Base-by-base conservation (phyloP, 1,140 invertebrate genomes). In the Dendroctonus valens region DNA sequence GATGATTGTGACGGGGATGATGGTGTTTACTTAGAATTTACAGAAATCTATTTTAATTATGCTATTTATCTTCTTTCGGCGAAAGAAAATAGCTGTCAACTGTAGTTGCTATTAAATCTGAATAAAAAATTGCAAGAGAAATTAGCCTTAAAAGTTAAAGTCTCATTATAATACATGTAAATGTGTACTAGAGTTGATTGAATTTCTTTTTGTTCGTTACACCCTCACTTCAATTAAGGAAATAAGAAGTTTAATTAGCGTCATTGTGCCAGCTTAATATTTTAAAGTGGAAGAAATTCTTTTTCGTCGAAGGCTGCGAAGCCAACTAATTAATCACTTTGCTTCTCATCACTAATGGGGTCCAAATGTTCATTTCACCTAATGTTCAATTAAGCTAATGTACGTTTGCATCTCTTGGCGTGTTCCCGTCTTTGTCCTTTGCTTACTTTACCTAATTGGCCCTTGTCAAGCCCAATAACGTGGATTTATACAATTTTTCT, bases 351-450 rank as follows among this genome's bases (percentile, higher is more conserved):
- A 72, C 70, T 75, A 77, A 76, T 76, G 74, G 74, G 74, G 72
- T 74, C 76, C 75, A 78, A 78, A 76, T 76, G 76, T 75, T 78
- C 76, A 76, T 76, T 77, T 77, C 72, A 76, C 74, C 76, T 78
- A 78, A 78, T 78, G 75, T 77, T 77, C 76, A 78, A 78, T 78
- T 78, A 78, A 69, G 70, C 71, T 78, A 78, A 78, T 78, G 76
- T 76, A 76, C 72, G 75, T 78, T 76, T 78, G 74, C 76, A 77
- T 78, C 75, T 78, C 73, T 70, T 70, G 67, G 63, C 65, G 69
- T 69, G 67, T 67, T 70, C 67, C 65, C 62, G 65, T 76, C 76
- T 76, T 75, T 76, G 76, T 75, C 74, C 68, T 67, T 57, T 66
- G 69, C 72, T 75, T 77, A 76, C 76, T 77, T 75, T 75, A 70